Evolutionary conservation across 2,797 vertebrate species (phyloP), one percentile per base, ranked within the genome.

Genomic region (Calcarius lapponicus): DNA sequence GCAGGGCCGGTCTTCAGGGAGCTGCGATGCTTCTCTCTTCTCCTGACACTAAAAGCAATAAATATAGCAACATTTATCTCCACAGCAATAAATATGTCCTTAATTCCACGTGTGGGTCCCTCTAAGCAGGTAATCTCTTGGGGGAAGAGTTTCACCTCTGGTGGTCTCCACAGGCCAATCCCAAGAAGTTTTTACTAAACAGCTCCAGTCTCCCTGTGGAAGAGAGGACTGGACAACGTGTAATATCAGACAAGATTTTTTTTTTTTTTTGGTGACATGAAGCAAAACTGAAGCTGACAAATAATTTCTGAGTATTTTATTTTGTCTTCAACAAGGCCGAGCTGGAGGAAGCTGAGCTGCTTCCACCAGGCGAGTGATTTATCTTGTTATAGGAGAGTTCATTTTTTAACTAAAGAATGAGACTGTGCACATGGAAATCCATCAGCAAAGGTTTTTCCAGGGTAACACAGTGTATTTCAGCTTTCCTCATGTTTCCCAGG

Each of bases 371-470:
- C 5, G 0, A 88, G 50, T 80, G 82, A 88, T 91, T 92, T 88
- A 72, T 92, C 54, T 91, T 86, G 31, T 43, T 78, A 28, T 3
- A 56, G 54, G 70, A 69, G 92, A 83, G 53, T 88, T 88, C 42
- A 75, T 88, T 93, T 93, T 90, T 91, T 54, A 80, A 78, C 83
- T 69, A 32, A 67, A 74, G 32, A 50, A 76, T 2, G 16, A 79
- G 74, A 66, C 72, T 1, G 3, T 34, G 34, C 57, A 42, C 62
- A 47, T 42, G 70, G 58, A 95, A 93, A 95, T 81, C 90, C 88
- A 90, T 72, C 85, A 94, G 65, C 72, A 78, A 51, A 82, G 29
- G 12, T 69, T 93, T 88, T 92, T 86, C 66, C 75, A 74, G 84
- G 40, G 24, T 58, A 79, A 40, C 31, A 34, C 31, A 22, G 38